Base-by-base conservation (phyloP, 2,113 vertebrate species). In the Rhinogobius similis region DNA sequence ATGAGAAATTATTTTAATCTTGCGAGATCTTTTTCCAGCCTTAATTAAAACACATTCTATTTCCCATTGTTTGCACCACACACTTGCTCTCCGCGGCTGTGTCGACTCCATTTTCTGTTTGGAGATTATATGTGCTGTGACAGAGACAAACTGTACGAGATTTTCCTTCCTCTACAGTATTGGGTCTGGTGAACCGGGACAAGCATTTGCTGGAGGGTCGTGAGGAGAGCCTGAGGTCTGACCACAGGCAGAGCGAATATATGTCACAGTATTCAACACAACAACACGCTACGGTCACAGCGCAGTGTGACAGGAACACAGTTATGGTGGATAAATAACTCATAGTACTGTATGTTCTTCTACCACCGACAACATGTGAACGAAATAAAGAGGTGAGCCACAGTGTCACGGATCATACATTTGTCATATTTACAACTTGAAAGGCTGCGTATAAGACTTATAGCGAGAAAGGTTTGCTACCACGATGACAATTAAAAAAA, bases 161-260 rank as follows among this genome's bases (percentile, higher is more conserved):
- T 32, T 58, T 32, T 59, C 5, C 2, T 32, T 27, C 13, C 11
- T 56, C 26, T 11, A 32, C 24, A 62, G 20, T 23, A 13, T 26
- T 20, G 39, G 72, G 74, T 65, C 68, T 43, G 65, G 61, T 62
- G 59, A 50, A 78, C 70, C 70, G 76, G 62, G 69, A 75, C 23
- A 62, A 68, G 77, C 53, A 9, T 75, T 38, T 53, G 56, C 80
- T 76, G 73, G 44, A 79, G 46, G 62, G 82, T 73, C 76, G 76
- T 76, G 77, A 82, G 73, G 80, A 58, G 46, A 5, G 68, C 78
- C 78, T 67, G 53, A 26, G 75, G 78, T 71, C 69, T 77, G 75
- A 80, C 83, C 76, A 65, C 65, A 78, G 75, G 85, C 75, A 27
- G 69, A 56, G 29, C 11, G 9, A 65, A 68, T 50, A n/a, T 14